Base-by-base conservation (phyloP, 2,113 vertebrate species). In the Lycaon pictus region DNA sequence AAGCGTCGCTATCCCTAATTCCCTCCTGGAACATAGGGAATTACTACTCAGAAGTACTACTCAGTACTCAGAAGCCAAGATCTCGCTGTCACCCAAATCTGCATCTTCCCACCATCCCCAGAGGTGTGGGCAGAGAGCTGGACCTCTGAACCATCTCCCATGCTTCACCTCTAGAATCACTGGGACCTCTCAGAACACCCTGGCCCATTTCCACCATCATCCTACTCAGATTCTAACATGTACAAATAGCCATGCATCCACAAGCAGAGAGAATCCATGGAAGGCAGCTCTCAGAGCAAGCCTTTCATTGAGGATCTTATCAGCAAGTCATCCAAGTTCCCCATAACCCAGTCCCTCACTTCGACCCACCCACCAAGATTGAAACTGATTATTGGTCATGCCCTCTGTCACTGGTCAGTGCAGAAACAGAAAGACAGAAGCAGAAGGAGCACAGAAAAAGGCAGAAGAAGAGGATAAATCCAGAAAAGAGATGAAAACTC, bases 331-430 rank as follows among this genome's bases (percentile, higher is more conserved):
- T 99, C 99, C 79, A 99, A 99, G 97, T 99, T 99, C 95, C 99
- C 99, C 0, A 99, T 99, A 0, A 99, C 99, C 4, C 99, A 99
- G 98, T 99, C 25, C 99, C 99, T 0, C 99, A 99, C 19, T 99
- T 99, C 92, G 99, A 99, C 97, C 99, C 98, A 88, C 99, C 99
- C 0, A 99, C 99, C 97, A 99, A 99, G 99, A 99, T 99, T 0
- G 99, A 99, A 98, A 99, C 99, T 0, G 99, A 99, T 95, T 99
- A 99, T 97, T 99, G 99, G 99, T 99, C 99, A 0, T 99, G 99
- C 92, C 99, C 99, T 0, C 99, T 99, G 0, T 99, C 99, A 0
- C 98, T 99, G 98, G 99, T 99, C 0, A 98, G 99, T 60, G 98
- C 99, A 98, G 99, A 99, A 97, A 99, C 99, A 0, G 99, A 99